Percentiles rank a stretch among this genome's conserved stretches.
These are phyloP conservation scores for Nephrotoma appendiculata DNA, from an alignment of 2,888 invertebrate genomes.

Conservation along the genomic window DNA sequence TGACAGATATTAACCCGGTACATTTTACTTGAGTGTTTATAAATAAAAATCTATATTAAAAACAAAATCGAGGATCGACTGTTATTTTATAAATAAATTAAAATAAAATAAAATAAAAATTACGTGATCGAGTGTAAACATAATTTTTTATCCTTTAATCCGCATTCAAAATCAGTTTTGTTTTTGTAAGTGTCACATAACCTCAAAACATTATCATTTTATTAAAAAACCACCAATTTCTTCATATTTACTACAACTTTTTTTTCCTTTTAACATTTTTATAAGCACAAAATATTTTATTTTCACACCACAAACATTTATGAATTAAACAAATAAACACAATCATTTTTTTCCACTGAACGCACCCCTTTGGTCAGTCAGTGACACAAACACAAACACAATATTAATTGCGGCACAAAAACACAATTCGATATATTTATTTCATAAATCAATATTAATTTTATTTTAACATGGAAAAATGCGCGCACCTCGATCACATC, in stretches of 20 bases:
- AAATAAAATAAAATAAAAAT: background rate
- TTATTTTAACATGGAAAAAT: background rate
- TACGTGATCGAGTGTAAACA: background rate
- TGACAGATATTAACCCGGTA: background rate
- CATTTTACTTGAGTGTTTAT: background rate
- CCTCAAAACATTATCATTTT: background rate
- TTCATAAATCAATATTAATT: background rate
- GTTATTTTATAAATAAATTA: background rate
- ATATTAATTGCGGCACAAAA: background rate
- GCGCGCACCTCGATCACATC: background rate
- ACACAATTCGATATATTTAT: background rate
- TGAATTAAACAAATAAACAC: background rate
- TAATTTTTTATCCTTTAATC: background rate
- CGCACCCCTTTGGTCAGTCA: background rate
- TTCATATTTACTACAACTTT: background rate
- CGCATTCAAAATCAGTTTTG: background rate
- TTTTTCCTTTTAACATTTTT: background rate
- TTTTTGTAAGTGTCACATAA: background rate
- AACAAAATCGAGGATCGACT: background rate
- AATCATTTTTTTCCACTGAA: background rate
- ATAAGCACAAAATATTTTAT: background rate
- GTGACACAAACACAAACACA: background rate
- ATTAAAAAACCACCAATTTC: background rate
- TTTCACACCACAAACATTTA: background rate
- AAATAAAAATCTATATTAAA: background rate